Evolutionary conservation across 2,113 vertebrate genomes (phyloP), one percentile per base, ranked within the genome.

Genomic region (Nestor notabilis): DNA sequence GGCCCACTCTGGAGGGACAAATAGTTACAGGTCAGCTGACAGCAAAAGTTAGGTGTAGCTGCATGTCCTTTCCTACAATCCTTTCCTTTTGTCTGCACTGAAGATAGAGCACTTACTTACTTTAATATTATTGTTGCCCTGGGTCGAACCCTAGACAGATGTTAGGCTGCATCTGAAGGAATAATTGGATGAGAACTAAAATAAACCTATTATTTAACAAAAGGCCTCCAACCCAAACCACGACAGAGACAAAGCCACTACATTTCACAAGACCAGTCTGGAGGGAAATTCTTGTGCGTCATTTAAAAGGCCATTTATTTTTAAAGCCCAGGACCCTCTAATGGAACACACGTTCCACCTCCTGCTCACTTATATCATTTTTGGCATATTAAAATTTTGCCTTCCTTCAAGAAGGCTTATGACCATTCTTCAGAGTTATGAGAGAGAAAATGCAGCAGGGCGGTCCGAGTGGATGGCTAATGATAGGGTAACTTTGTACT

Each of bases 241-340:
- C 4, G 5, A 83, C 55, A 90, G 82, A 95, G 71, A 85, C 89
- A 92, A 94, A 97, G 89, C 64, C 81, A 87, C 87, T 66, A 7
- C 69, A 78, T 97, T 96, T 91, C 91, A 92, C 94, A 95, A 95
- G 90, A 92, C 17, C 20, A 43, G 90, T 86, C 92, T 95, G 76
- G 74, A 90, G 83, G 83, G 86, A 95, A 93, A 89, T 81, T 90
- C 76, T 77, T 81, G 43, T 92, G 82, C 7, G 5, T 92, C 76
- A 89, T 64, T 94, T 90, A 60, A 92, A 94, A 94, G 52, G 71
- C 68, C 71, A 84, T 81, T 96, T 90, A 83, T 93, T 96, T 95
- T 95, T 85, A 43, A 83, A 95, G 92, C 70, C 63, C 33, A 83
- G 35, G 76, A 93, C 39, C 83, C 65, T 89, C 55, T 90, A 88